A percentile compares a stretch with the other conserved stretches of the same genome.
phyloP scores from a whole-genome alignment of 2,797 vertebrate genomes.

The Paguma larvata region DNA sequence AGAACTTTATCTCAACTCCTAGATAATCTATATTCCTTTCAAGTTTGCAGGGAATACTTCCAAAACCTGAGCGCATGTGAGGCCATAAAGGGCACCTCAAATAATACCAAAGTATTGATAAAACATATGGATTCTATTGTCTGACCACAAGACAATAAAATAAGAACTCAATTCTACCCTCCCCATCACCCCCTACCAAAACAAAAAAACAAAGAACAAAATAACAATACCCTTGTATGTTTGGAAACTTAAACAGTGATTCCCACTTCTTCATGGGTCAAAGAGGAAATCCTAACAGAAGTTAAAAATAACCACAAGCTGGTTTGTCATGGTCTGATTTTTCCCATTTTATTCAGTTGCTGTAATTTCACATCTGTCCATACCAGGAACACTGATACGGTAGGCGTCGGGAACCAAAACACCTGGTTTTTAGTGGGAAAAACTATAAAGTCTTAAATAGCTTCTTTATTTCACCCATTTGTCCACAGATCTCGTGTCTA shows the following conservation, averaged over 20 bases:
- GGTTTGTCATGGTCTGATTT: not conserved
- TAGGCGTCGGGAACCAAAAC: not conserved
- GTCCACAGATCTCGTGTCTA: not conserved
- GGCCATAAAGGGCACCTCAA: not conserved
- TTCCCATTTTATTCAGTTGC: not conserved
- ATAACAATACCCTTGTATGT: not conserved
- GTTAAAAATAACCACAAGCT: not conserved
- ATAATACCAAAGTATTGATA: not conserved
- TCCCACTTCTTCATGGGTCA: not conserved
- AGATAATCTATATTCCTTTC: not conserved
- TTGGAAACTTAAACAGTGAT: not conserved
- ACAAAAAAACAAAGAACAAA: not conserved
- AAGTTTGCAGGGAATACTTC: not conserved
- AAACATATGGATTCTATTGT: not conserved
- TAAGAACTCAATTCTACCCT: not conserved
- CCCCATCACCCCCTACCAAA: not conserved
- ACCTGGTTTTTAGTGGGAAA: not conserved
- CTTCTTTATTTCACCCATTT: not conserved
- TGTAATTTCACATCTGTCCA: not conserved
- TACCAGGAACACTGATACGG: not conserved
- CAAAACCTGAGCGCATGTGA: not conserved
- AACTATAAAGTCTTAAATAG: not conserved
- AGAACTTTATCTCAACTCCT: not conserved
- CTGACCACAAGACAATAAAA: not conserved
- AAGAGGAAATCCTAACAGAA: conserved; percentile 8